Percentiles rank a stretch among this genome's conserved stretches.
Evolutionary conservation across 2,797 vertebrate species (phyloP).

Genomic region (Scyliorhinus canicula): DNA sequence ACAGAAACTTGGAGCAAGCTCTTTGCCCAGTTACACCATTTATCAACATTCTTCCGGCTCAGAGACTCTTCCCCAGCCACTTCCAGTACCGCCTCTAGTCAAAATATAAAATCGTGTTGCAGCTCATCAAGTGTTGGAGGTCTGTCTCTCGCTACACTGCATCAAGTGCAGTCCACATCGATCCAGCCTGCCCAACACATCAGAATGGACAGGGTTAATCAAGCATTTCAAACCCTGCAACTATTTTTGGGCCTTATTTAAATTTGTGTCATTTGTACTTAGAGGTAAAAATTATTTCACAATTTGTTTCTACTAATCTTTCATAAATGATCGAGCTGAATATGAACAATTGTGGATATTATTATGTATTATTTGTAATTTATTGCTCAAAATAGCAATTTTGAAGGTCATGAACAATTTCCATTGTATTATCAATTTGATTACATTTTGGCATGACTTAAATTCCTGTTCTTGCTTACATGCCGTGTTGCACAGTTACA

Average conservation of each 20-base stretch:
- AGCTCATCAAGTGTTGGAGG: too few relatives aligned
- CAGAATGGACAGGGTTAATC: background rate
- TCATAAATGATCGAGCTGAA: background rate
- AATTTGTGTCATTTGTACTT: background rate
- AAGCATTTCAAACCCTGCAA: background rate
- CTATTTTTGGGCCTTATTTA: background rate
- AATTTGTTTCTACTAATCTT: background rate
- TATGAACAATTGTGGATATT: background rate
- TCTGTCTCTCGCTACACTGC: too few relatives aligned
- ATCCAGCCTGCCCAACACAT: too few relatives aligned
- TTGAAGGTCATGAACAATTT: slow-evolving; percentile 5
- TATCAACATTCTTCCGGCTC: too few relatives aligned
- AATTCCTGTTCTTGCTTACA: background rate
- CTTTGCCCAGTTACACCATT: too few relatives aligned
- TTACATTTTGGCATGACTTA: background rate
- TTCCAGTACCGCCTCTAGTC: too few relatives aligned
- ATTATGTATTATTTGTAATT: background rate
- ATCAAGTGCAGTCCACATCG: too few relatives aligned
- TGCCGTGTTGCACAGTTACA: background rate
- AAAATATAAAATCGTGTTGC: too few relatives aligned
- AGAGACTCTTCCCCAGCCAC: too few relatives aligned
- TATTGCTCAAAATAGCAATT: background rate
- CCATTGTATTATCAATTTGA: background rate
- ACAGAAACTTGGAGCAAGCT: too few relatives aligned
- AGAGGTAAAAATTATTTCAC: background rate